These are phyloP conservation scores for Augiades crinisus DNA, from an alignment of 2,888 invertebrate species.

Conservation along the genomic window DNA sequence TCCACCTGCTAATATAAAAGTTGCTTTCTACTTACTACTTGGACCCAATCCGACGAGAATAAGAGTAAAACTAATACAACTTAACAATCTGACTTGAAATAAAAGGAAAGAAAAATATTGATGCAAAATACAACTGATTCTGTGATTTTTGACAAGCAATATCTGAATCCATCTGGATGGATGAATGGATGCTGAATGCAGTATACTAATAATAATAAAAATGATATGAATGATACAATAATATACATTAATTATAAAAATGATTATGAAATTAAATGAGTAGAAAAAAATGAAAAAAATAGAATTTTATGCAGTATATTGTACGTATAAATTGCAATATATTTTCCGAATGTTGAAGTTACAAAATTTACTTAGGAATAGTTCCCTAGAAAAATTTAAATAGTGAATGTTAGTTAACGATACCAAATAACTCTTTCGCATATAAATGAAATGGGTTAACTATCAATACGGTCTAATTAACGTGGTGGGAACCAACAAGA, in stretches of 20 bases:
- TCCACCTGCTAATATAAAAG: no score
- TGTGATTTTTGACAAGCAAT: no score
- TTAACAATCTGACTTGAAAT: constrained; percentile 6
- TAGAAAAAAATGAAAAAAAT: no score
- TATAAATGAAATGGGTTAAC: constrained; percentile 59
- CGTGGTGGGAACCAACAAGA: constrained; percentile 45
- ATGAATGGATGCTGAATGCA: no score
- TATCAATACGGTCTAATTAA: constrained; percentile 63
- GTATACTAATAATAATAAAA: no score
- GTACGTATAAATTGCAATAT: no score
- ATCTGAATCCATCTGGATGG: no score
- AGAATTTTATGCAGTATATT: no score
- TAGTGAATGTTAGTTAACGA: background rate
- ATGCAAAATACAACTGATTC: background rate
- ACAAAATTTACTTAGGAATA: background rate
- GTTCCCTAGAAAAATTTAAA: no score
- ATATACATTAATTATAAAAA: no score
- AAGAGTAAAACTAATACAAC: constrained; percentile 14
- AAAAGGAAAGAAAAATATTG: background rate
- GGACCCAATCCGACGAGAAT: background rate
- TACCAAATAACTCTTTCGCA: constrained; percentile 35
- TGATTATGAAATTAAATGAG: no score
- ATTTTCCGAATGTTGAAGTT: background rate
- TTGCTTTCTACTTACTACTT: background rate
- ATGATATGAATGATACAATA: no score